Base-by-base conservation (phyloP, 2,797 vertebrate genomes). In the Poecilia gillii region DNA sequence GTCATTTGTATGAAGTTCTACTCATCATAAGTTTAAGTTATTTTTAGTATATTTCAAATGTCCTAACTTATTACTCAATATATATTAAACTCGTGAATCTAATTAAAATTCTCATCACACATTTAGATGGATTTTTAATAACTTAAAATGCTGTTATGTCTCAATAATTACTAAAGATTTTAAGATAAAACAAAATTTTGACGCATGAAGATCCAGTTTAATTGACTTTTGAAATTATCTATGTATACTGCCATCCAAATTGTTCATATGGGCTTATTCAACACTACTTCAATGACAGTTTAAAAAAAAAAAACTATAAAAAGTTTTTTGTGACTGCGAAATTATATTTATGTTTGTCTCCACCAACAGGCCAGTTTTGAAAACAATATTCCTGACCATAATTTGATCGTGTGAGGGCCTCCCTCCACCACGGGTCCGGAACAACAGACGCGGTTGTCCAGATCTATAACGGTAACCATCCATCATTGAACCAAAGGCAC, bases 391-490 rank as follows among this genome's bases (percentile, higher is more conserved):
- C 20, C 51, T 53, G 51, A 28, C 23, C 20, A 4, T 55, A 55
- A 55, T n/a, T 55, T 55, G 53, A 55, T 13, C n/a, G 9, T 55
- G 25, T 12, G 53, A 12, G 11, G 25, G 53, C 25, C 3, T n/a
- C 53, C 25, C 25, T 55, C 25, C 25, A 13, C 9, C 25, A 4
- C n/a, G 25, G 25, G 25, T n/a, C 9, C 3, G 1, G 25, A 25
- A 53, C 51, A 53, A 53, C 20, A 53, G 51, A 25, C 51, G 2
- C 23, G 6, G 20, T 51, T 51, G n/a, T 78, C 68, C 79, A 43
- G 43, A 55, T 85, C 74, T 57, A 77, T 66, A 46, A 20, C 47
- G 49, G 77, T 31, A 76, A 79, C 82, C 80, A 39, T 73, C 82
- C 51, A 74, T 73, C 43, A 72, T 75, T 78, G 33, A 78, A 36